Evolutionary conservation across 2,797 vertebrate species (phyloP).

Genomic region (Tenualosa ilisha): DNA sequence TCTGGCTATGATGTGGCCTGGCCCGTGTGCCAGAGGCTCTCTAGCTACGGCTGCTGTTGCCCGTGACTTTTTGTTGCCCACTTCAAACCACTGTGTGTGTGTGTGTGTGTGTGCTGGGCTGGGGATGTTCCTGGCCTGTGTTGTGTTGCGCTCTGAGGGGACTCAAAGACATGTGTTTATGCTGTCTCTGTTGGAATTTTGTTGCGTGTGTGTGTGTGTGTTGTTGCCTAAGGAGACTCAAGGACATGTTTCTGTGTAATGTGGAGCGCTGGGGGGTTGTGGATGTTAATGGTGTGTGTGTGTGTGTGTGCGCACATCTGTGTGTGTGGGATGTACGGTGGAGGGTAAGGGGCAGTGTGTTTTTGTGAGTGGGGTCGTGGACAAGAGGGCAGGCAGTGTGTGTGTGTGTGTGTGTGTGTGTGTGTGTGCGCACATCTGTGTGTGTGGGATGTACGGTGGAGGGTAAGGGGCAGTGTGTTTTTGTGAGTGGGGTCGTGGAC

Average conservation of each 20-base stretch:
- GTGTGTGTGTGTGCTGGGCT: conserved; percentile 38
- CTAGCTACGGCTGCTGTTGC: conserved; percentile 29
- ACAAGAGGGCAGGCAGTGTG: no score
- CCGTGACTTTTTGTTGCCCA: not conserved
- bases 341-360: no score
- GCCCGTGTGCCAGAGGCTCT: conserved; percentile 30
- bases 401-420: conserved; percentile 32
- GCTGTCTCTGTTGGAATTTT: not conserved
- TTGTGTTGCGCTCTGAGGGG: conserved; percentile 43
- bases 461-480: no score
- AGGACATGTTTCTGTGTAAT: no score
- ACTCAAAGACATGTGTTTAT: conserved; percentile 45
- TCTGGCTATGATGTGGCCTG: not conserved
- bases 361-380: no score
- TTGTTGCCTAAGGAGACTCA: not conserved
- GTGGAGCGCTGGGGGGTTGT: no score
- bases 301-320: not conserved
- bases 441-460: not conserved
- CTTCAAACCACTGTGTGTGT: conserved; percentile 2
- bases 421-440: not conserved
- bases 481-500: no score
- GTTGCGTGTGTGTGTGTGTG: not conserved
- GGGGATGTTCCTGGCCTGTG: not conserved
- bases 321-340: no score
- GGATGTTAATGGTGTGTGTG: not conserved